Evolutionary conservation across 2,113 vertebrate genomes (phyloP).

Genomic region (Phylloscopus trochilus): DNA sequence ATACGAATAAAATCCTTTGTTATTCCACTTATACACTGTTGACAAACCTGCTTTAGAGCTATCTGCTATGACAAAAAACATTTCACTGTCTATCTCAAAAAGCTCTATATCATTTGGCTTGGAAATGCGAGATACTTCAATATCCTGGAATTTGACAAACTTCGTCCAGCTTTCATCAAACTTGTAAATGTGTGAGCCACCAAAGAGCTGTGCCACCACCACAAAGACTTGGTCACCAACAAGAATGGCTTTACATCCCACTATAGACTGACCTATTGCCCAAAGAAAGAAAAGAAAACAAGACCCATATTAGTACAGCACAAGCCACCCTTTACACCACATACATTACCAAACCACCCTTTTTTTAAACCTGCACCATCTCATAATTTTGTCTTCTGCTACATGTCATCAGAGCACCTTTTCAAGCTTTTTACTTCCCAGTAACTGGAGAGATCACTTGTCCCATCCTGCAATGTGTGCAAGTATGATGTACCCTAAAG

Average conservation of each 20-base stretch:
- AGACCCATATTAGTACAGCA: slow-evolving; percentile 11
- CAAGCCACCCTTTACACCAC: neutral
- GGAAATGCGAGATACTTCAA: slow-evolving; percentile 94
- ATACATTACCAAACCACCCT: neutral
- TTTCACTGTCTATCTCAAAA: slow-evolving; percentile 90
- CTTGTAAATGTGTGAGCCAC: slow-evolving; percentile 96
- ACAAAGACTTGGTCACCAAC: slow-evolving; percentile 95
- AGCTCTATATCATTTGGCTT: slow-evolving; percentile 97
- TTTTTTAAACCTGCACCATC: neutral
- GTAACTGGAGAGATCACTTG: neutral
- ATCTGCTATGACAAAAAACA: slow-evolving; percentile 94
- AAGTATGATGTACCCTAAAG: neutral
- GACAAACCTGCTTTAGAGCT: slow-evolving; percentile 97
- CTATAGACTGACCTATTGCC: slow-evolving; percentile 91
- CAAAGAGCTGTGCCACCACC: slow-evolving; percentile 97
- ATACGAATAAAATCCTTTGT: slow-evolving; percentile 95
- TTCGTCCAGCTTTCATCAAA: slow-evolving; percentile 95
- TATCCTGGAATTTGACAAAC: slow-evolving; percentile 97
- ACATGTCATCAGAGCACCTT: neutral
- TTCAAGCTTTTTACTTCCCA: neutral
- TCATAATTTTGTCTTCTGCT: neutral
- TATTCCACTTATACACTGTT: slow-evolving; percentile 97
- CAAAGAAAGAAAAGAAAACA: slow-evolving; percentile 35
- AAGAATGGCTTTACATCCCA: slow-evolving; percentile 94
- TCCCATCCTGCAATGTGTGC: neutral